Evolutionary conservation across 2,113 vertebrate genomes (phyloP).

Genomic region (Arenaria interpres): DNA sequence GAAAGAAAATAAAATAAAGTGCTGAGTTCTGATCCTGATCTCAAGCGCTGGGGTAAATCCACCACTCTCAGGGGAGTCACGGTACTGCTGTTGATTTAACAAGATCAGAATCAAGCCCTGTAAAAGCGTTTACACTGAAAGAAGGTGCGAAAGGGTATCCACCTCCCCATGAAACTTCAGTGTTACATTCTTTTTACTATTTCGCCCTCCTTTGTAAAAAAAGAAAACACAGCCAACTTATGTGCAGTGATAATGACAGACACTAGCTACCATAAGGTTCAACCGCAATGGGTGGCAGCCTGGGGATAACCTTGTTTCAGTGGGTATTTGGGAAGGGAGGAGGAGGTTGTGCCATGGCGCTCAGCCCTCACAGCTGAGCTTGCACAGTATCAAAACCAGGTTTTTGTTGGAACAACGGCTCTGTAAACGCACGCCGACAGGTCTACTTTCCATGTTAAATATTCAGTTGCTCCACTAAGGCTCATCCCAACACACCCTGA

Average conservation of each 20-base stretch:
- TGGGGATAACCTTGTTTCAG: neutral
- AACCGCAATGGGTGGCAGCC: rapidly evolving
- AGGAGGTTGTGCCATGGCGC: rapidly evolving
- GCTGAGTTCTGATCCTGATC: neutral
- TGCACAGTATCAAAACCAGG: neutral
- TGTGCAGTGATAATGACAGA: neutral
- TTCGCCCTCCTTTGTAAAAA: neutral
- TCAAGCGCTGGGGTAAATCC: neutral
- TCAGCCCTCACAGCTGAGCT: neutral
- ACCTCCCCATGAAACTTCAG: neutral
- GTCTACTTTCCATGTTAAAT: neutral
- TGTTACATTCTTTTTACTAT: neutral
- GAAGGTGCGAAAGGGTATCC: neutral
- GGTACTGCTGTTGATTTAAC: neutral
- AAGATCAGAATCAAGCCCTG: neutral
- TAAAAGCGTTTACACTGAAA: neutral
- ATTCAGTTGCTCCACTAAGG: neutral
- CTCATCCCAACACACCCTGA: neutral
- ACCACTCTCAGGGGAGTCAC: neutral
- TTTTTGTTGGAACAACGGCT: neutral
- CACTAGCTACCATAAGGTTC: neutral
- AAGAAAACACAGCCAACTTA: neutral
- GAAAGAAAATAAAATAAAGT: neutral
- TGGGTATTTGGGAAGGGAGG: neutral
- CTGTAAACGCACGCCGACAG: neutral